phyloP scores from a whole-genome alignment of 2,113 vertebrate species.

The Cyanocitta stelleri region DNA sequence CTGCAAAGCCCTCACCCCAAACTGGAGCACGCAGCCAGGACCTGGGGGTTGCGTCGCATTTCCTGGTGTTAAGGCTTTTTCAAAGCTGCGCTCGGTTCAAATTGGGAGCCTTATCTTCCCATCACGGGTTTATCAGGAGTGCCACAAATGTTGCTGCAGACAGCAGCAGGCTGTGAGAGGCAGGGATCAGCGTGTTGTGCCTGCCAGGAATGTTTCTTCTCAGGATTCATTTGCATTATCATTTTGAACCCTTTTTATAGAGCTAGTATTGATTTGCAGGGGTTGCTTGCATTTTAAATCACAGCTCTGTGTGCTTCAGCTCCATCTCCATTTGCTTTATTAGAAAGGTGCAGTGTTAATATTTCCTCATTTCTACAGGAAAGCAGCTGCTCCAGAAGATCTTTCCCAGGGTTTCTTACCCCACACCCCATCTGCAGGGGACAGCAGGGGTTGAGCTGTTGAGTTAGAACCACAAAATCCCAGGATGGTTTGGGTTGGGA shows the following conservation, averaged over 20 bases:
- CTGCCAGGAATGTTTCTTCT: background rate
- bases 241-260: background rate
- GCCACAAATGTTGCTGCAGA: background rate
- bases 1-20: background rate
- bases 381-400: background rate
- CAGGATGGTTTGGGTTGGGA: background rate
- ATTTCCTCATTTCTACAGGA: background rate
- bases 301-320: background rate
- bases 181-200: background rate
- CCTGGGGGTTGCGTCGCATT: background rate
- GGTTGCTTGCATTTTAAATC: background rate
- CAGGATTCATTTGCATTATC: background rate
- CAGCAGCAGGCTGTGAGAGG: background rate
- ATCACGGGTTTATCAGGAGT: background rate
- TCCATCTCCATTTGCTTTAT: background rate
- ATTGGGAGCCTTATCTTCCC: background rate
- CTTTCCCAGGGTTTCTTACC: background rate
- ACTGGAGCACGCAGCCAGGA: rapidly evolving
- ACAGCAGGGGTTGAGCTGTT: background rate
- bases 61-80: too few relatives aligned
- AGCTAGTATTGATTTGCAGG: background rate
- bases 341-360: background rate
- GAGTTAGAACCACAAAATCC: background rate
- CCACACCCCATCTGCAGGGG: background rate
- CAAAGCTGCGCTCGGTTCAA: background rate